Base-by-base conservation (phyloP, 2,113 vertebrate genomes). In the Rhipidura dahli region DNA sequence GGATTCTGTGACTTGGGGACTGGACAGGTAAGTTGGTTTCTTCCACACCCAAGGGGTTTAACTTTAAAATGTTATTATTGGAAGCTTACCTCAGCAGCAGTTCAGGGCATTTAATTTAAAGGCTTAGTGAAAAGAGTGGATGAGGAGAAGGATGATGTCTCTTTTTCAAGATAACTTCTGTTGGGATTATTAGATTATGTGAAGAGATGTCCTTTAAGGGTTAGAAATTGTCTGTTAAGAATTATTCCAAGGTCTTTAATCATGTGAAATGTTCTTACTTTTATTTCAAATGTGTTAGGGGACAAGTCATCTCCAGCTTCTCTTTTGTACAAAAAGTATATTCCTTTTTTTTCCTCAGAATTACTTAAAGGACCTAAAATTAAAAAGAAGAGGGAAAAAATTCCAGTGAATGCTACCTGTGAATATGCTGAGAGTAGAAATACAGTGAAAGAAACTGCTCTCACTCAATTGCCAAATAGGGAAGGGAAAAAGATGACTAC, bases 331-430 rank as follows among this genome's bases (percentile, higher is more conserved):
- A 35, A 57, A 64, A 71, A 28, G 2, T 71, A 13, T 87, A 22
- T 88, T 65, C 5, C 2, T 53, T 53, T 87, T 90, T 90, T 54
- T 57, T 53, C 39, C 42, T 72, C 76, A 99, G 99, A 98, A 60
- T 70, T 97, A 56, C 95, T 95, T 44, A 98, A 97, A 89, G 90
- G 94, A 5, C 69, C 89, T 39, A 77, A 97, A 76, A 97, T 95
- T 60, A 98, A 98, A 92, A 98, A 97, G 90, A 98, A 94, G 78
- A 98, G 97, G 22, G 99, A 99, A 93, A 99, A 98, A 83, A 97
- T 98, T 78, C 98, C 98, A 22, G 59, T 98, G 42, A 97, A 98
- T 10, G 1, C 80, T 1, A 44, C 85, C 26, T 83, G 96, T 69
- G 84, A 96, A 37, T 72, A 83, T 18, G 24, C 76, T 3, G 84